Percentiles rank a stretch among this genome's conserved stretches.
Conservation (phyloP, 1,140 invertebrate species). For the Papilio polyxenes region DNA sequence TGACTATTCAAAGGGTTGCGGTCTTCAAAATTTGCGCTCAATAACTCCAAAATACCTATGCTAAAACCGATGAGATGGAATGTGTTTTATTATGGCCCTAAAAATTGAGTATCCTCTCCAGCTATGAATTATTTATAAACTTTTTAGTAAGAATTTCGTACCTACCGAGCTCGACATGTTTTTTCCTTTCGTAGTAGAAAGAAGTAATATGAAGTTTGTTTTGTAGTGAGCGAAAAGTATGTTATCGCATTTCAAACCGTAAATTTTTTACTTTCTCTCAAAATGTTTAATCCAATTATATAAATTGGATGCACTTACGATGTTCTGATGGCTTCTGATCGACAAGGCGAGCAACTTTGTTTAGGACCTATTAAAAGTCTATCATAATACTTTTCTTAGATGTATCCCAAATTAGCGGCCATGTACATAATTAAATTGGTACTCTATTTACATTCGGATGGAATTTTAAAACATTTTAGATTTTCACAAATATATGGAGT, state of each 20-base stretch:
- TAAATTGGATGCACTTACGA: not conserved
- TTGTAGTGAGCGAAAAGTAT: too few species aligned
- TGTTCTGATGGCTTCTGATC: not conserved
- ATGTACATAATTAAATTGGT: not conserved
- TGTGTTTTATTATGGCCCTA: constrained; percentile 52
- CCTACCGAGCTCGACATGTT: not conserved
- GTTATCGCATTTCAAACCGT: too few species aligned
- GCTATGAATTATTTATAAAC: constrained; percentile 14
- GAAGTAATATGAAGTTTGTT: not conserved
- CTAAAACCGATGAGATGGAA: constrained; percentile 61
- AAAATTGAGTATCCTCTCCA: constrained; percentile 29
- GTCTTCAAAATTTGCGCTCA: constrained; percentile 80
- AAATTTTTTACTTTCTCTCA: not conserved
- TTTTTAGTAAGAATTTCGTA: not conserved
- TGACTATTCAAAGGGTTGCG: constrained; percentile 80
- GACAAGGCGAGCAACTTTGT: too few species aligned
- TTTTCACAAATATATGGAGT: not conserved
- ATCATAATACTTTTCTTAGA: too few species aligned
- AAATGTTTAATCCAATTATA: not conserved
- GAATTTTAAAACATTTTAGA: constrained; percentile 1
- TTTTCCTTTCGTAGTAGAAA: not conserved
- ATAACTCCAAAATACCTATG: constrained; percentile 77
- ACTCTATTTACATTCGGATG: not conserved
- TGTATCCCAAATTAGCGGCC: not conserved
- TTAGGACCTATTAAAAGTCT: too few species aligned